Evolutionary conservation across 2,113 vertebrate species (phyloP), one percentile per base, ranked within the genome.

Genomic region (Oxygymnocypris stewartii): DNA sequence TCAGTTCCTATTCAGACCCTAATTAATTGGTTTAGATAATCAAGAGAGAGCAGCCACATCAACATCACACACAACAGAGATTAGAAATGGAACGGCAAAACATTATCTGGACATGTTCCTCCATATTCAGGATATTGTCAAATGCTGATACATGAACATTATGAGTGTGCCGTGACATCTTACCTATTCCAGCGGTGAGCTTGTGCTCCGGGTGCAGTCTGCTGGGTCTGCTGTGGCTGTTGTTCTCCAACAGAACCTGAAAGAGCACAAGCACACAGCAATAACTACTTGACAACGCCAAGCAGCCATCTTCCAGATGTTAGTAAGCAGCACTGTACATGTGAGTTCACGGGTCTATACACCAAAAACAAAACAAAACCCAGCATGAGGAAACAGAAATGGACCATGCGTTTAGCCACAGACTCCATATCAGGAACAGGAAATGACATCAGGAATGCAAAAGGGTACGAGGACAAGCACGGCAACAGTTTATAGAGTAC

Each of bases 261-360:
- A 91, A 51, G 35, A 88, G 86, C 90, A 82, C 59, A 61, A 61
- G 23, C 79, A 42, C 23, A 23, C 13, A 28, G 65, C 37, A 76
- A 35, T 79, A 78, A 78, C 76, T 35, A 4, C 76, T 75, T 12
- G 54, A 49, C 44, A 49, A 31, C 18, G 1, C 5, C 25, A 28
- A 93, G 91, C 89, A 91, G 89, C 93, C 94, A 93, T 94, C 93
- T 94, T 94, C 92, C 92, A 94, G 94, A 90, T 94, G 95, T 97
- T 97, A 97, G 96, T 96, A 96, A 95, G 96, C 95, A 92, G 90
- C 94, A 96, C n/a, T n/a, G n/a, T n/a, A n/a, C 93, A 95, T 93
- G 94, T 96, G 96, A 97, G 96, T 96, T 95, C 92, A 93, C 91
- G 93, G 91, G 91, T 91, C 87, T 91, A 93, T 82, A 87, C 90